Evolutionary conservation across 35 echinoderm and acorn worm species (phyloP).

Genomic region (Amphiura filiformis): DNA sequence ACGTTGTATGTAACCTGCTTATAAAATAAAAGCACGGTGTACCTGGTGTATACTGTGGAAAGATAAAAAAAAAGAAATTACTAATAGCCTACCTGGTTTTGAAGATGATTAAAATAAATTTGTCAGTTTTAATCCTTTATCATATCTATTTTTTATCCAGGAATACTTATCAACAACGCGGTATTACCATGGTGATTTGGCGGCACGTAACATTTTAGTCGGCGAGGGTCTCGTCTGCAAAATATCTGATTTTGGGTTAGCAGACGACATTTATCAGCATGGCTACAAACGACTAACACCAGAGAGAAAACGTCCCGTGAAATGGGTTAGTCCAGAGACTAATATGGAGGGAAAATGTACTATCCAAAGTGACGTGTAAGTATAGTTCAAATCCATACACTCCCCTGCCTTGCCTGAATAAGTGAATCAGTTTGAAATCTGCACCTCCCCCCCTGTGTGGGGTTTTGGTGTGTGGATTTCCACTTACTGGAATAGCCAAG

Average conservation of each 20-base stretch:
- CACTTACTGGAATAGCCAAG: no score
- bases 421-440: no score
- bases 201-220: constrained; percentile 86
- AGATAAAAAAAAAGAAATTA: no score
- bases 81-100: no score
- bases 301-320: constrained; percentile 72
- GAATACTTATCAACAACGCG: constrained; percentile 69
- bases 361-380: constrained; percentile 93
- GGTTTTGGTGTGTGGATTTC: no score
- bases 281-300: constrained; percentile 72
- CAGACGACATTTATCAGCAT: constrained; percentile 82
- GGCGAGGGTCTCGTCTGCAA: constrained; percentile 65
- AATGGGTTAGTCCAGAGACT: constrained; percentile 92
- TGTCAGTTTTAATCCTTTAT: no score
- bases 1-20: neutral
- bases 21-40: no score
- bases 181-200: constrained; percentile 87
- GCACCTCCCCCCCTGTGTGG: no score
- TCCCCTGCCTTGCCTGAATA: no score
- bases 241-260: constrained; percentile 88
- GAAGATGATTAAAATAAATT: no score
- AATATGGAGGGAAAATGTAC: constrained; percentile 89
- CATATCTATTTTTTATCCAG: constrained; percentile 39
- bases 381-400: neutral
- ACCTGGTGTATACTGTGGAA: no score